A percentile compares a stretch with the other conserved stretches of the same genome.
These are phyloP conservation scores for Ailuropoda melanoleuca DNA, from an alignment of 2,113 vertebrate species.

Conservation along the genomic window DNA sequence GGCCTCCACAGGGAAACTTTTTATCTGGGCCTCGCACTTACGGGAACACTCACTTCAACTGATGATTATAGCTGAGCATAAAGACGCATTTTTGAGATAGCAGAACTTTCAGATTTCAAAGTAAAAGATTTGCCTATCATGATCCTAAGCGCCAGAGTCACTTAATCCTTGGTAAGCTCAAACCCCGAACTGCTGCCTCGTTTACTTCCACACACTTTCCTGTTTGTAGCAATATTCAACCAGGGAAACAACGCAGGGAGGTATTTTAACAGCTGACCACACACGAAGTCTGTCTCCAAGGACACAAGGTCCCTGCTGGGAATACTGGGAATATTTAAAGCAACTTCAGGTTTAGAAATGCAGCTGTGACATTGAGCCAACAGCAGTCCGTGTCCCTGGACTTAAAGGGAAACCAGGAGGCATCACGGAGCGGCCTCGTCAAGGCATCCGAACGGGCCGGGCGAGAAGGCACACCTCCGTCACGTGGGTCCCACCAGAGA, in stretches of 20 bases:
- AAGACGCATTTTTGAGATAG: neutral
- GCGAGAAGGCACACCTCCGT: neutral
- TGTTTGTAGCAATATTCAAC: conserved; percentile 58
- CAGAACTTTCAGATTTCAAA: neutral
- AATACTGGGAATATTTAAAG: neutral
- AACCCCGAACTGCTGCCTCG: conserved; percentile 44
- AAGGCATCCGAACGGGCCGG: neutral
- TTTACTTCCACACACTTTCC: conserved; percentile 58
- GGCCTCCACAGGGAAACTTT: neutral
- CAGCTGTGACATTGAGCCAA: neutral
- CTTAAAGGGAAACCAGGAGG: neutral
- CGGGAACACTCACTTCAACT: conserved; percentile 23
- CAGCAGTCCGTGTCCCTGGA: neutral
- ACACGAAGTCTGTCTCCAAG: neutral
- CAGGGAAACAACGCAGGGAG: neutral
- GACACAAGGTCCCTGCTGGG: neutral
- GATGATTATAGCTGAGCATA: neutral
- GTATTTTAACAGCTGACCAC: neutral
- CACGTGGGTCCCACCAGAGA: neutral
- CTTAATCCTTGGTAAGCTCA: neutral
- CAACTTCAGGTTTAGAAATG: neutral
- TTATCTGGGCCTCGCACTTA: conserved; percentile 63
- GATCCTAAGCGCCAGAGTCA: neutral
- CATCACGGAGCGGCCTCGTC: neutral
- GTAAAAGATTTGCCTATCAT: conserved; percentile 45